Evolutionary conservation across 2,113 vertebrate genomes (phyloP).

Genomic region (Artemisiospiza belli): DNA sequence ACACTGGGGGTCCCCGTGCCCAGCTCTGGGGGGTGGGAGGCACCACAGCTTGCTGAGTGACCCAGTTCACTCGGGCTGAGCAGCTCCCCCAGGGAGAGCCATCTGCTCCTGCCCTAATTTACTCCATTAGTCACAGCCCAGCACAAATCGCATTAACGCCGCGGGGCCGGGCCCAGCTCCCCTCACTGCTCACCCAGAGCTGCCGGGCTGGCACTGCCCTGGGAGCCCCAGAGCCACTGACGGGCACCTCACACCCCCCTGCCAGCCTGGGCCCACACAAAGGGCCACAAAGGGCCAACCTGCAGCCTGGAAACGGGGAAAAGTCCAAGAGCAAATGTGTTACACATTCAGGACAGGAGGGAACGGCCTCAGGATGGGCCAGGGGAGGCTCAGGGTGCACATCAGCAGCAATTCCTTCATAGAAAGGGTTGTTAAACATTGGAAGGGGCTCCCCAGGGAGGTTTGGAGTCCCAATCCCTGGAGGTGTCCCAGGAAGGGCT

Average conservation of each 20-base stretch:
- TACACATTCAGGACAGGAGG: not conserved
- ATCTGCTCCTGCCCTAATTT: conserved; percentile 81
- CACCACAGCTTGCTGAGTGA: conserved; percentile 57
- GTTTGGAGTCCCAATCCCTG: accelerated
- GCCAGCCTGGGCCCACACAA: not conserved
- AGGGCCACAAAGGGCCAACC: too few relatives aligned
- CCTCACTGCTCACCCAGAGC: not conserved
- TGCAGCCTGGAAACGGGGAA: accelerated
- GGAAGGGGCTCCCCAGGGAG: not conserved
- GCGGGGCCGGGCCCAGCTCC: not conserved
- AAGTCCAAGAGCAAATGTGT: accelerated
- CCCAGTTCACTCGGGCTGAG: conserved; percentile 69
- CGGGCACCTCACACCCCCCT: not conserved
- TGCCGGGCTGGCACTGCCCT: not conserved
- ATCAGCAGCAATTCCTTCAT: accelerated
- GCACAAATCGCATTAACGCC: conserved; percentile 24
- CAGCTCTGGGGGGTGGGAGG: not conserved
- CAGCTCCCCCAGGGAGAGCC: conserved; percentile 59
- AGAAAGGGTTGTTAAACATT: accelerated
- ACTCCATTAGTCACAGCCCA: conserved; percentile 66
- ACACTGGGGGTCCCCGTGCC: not conserved
- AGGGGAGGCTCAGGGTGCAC: not conserved
- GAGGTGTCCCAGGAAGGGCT: not conserved
- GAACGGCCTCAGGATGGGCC: accelerated
- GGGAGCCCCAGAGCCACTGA: not conserved